Percentiles rank a stretch among this genome's conserved stretches.
phyloP scores from a whole-genome alignment of 2,888 invertebrate genomes.

The Embidobia sp. region DNA sequence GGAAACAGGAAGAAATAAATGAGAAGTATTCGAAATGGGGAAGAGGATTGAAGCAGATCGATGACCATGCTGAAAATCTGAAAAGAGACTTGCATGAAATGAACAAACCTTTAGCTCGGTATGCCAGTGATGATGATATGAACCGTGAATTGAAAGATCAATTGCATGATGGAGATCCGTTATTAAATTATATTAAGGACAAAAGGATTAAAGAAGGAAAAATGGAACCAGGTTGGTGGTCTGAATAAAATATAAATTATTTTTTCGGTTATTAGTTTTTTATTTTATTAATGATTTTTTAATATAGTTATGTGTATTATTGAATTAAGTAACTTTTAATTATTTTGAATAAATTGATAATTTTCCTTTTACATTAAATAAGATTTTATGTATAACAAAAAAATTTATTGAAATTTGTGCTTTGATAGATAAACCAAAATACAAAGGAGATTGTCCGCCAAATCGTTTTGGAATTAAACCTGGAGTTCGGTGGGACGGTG shows the following conservation, averaged over 20 bases:
- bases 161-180: conserved; percentile 95
- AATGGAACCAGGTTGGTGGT: conserved; percentile 53
- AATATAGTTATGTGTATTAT: not conserved
- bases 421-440: conserved; percentile 85
- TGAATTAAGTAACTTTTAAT: not conserved
- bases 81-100: conserved; percentile 92
- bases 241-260: no score
- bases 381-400: not conserved
- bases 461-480: conserved; percentile 96
- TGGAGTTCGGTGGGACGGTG: conserved; percentile 99
- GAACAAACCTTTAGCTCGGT: conserved; percentile 94
- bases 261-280: no score
- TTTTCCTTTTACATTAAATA: no score
- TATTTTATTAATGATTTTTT: no score
- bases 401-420: not conserved
- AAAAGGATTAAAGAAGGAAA: conserved; percentile 86
- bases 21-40: conserved; percentile 93
- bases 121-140: conserved; percentile 93
- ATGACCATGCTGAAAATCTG: conserved; percentile 86
- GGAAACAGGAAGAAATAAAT: conserved; percentile 85
- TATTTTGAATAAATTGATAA: not conserved
- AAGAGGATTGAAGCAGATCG: conserved; percentile 92
- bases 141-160: conserved; percentile 89
- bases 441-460: conserved; percentile 93
- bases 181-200: conserved; percentile 92